Base-by-base conservation (phyloP, 2,888 invertebrate species). In the Latrodectus elegans region DNA sequence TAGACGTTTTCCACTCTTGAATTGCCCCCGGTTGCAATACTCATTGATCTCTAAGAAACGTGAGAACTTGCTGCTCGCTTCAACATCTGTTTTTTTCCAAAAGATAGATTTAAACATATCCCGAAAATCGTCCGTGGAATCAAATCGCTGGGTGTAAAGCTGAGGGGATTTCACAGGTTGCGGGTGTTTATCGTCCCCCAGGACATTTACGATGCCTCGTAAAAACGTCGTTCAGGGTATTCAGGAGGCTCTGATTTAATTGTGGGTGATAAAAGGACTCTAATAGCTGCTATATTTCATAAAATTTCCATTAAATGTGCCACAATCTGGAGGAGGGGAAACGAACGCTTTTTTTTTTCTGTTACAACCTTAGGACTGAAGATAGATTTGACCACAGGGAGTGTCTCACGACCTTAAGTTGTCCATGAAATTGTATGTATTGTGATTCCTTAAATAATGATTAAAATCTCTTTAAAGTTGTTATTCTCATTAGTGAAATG, bases 281-380 rank as follows among this genome's bases (percentile, higher is more conserved):
- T 76, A 80, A 86, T 86, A 80, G 85, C 64, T 51, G 60, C 75
- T 70, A 70, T 86, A 86, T 86, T 86, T 86, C 85, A 86, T 86
- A 84, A 84, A 84, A 72, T 77, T 72, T 65, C 84, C 84, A 77
- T 84, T 84, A 84, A 84, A 71, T 52, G 68, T 22, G 70, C 83
- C 53, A 14, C 83, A 52, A 22, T 55, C 38, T 38, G 38, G 38
- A 38, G 38, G 38, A 38, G 38, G 38, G 6, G 4, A 38, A 38
- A 38, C 4, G 38, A 38, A 38, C 4, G 1, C 38, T 38, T 38
- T 38, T 38, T 38, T 38, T 6, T n/a, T n/a, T n/a, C n/a, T 38
- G 4, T 38, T 38, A 38, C 38, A 6, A 38, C 6, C 3, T 38
- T 38, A 38, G 6, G 6, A 38, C 38, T 38, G 4, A 38, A 38